Evolutionary conservation across 1,140 invertebrate species (phyloP).

Genomic region (Trichonephila inaurata): DNA sequence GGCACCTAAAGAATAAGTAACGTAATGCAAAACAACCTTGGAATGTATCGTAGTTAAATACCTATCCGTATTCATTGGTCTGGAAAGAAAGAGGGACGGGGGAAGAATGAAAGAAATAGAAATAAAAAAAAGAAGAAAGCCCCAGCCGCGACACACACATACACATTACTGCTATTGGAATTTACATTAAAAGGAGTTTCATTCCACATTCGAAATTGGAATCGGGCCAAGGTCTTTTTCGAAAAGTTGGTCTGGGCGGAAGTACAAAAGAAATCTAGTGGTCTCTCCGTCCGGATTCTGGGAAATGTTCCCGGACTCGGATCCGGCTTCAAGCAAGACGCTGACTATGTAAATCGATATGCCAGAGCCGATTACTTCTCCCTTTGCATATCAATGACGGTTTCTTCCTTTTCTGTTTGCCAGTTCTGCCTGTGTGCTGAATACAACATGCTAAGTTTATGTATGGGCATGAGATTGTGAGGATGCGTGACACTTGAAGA

Average conservation of each 20-base stretch:
- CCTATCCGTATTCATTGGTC: slow-evolving; percentile 67
- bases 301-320: slow-evolving; percentile 41
- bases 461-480: slow-evolving; percentile 9
- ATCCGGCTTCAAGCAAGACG: slow-evolving; percentile 30
- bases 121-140: not conserved
- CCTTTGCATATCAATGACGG: slow-evolving; percentile 54
- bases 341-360: slow-evolving; percentile 69
- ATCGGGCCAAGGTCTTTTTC: slow-evolving; percentile 62
- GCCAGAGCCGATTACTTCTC: slow-evolving; percentile 27
- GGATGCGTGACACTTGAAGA: not conserved
- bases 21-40: not conserved
- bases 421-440: not conserved
- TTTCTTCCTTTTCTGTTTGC: not conserved
- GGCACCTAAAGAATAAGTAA: not conserved
- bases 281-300: slow-evolving; percentile 40
- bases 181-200: slow-evolving; percentile 66
- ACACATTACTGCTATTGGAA: slow-evolving; percentile 47
- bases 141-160: not conserved
- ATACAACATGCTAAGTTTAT: slow-evolving; percentile 46
- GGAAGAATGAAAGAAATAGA: slow-evolving; percentile 27
- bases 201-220: slow-evolving; percentile 56
- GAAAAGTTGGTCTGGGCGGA: slow-evolving; percentile 3
- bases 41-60: slow-evolving; percentile 61
- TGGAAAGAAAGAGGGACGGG: not conserved
- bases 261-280: slow-evolving; percentile 61